Base-by-base conservation (phyloP, 2,113 vertebrate genomes). In the Loxodonta africana region DNA sequence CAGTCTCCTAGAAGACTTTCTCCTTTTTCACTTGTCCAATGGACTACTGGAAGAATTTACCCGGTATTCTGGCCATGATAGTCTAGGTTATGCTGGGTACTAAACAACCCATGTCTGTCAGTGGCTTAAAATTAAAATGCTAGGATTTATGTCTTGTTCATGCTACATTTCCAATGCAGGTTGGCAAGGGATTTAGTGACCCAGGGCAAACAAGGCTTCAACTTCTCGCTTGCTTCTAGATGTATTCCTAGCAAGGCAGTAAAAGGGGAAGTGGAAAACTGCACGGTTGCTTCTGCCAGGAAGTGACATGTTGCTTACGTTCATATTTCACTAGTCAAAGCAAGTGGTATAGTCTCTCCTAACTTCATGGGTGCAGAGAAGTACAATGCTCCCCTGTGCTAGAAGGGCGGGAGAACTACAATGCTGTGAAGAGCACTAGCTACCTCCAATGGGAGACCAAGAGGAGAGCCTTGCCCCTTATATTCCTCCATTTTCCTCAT, bases 401-500 rank as follows among this genome's bases (percentile, higher is more conserved):
- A 17, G 62, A 57, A 23, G 28, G 51, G 63, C 8, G 2, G 0
- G 44, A 77, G 73, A 88, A 28, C 26, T 37, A 5, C 30, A 15
- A 3, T 1, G 21, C 48, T 26, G 46, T 11, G 18, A 46, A 4
- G 1, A n/a, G 20, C 30, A 18, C n/a, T 15, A 3, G 21, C 71
- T 2, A 73, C 60, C 41, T 25, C n/a, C 73, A 21, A 14, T 11
- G 41, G 41, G 62, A 46, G 62, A 20, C 6, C 0, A 3, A 28
- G 41, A 7, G 51, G 51, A 80, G 53, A 73, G n/a, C 30, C 0
- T 0, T 0, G 17, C 2, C 23, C 57, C 4, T 67, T 23, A 7
- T 9, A 26, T 11, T 26, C 2, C 30, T 25, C 7, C 3, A 0
- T 0, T 8, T 4, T 17, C 7, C 48, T 83, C 14, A 5, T 10